phyloP scores from a whole-genome alignment of 2,113 vertebrate genomes.

The Cynocephalus volans region DNA sequence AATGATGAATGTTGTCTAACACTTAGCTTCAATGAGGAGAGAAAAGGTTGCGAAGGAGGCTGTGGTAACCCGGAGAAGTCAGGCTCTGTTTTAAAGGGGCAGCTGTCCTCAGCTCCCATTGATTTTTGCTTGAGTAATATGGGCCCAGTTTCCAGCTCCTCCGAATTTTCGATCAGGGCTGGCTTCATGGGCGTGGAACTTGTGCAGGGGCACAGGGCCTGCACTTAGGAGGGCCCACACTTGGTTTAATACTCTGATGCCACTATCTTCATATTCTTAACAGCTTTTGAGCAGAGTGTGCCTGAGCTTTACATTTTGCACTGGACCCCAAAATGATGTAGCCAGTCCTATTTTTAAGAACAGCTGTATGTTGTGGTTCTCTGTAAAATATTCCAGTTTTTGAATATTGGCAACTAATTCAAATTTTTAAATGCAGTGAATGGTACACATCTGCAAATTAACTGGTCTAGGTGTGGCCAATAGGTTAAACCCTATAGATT shows the following conservation, averaged over 20 bases:
- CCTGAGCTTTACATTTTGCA: background rate
- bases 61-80: background rate
- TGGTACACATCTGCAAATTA: background rate
- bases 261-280: background rate
- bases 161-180: background rate
- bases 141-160: background rate
- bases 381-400: background rate
- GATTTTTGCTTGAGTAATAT: background rate
- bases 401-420: background rate
- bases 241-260: background rate
- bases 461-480: background rate
- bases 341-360: conserved; percentile 36
- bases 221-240: background rate
- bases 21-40: background rate
- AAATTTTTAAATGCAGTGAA: background rate
- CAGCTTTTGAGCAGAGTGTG: background rate
- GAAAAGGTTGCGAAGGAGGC: background rate
- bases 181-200: background rate
- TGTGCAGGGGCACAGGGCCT: background rate
- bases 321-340: background rate
- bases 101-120: background rate
- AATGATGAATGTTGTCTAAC: background rate
- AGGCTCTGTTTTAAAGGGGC: background rate
- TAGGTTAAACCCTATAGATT: background rate
- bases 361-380: background rate